These are phyloP conservation scores for Hiodon alosoides DNA, from an alignment of 2,113 vertebrate species.

Conservation along the genomic window DNA sequence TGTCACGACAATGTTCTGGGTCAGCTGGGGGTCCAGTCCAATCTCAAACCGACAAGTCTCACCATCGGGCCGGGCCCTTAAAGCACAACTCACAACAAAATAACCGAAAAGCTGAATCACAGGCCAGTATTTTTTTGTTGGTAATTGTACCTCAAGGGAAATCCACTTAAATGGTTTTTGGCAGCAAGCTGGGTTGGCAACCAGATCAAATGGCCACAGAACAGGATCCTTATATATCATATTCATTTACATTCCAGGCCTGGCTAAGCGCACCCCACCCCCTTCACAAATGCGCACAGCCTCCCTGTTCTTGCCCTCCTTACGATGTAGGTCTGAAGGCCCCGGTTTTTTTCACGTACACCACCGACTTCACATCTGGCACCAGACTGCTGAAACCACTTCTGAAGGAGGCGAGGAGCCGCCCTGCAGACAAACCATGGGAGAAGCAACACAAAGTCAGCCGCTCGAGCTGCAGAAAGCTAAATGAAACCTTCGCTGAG, in stretches of 20 bases:
- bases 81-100: constrained; percentile 47
- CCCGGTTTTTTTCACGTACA: constrained; percentile 71
- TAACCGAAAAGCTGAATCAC: constrained; percentile 41
- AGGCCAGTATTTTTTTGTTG: constrained; percentile 31
- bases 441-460: constrained; percentile 5
- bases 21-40: too few species aligned
- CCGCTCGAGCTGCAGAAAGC: constrained; percentile 1
- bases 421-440: constrained; percentile 63
- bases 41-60: constrained; percentile 28
- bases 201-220: constrained; percentile 59
- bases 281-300: not conserved
- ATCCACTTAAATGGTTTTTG: constrained; percentile 65
- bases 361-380: constrained; percentile 63
- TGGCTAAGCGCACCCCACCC: constrained; percentile 21
- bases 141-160: constrained; percentile 71
- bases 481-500: not conserved
- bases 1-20: too few species aligned
- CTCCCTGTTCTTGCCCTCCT: constrained; percentile 15
- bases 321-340: constrained; percentile 41
- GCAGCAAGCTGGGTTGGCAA: constrained; percentile 55
- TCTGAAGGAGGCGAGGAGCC: constrained; percentile 70
- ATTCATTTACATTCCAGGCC: constrained; percentile 48
- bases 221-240: constrained; percentile 62
- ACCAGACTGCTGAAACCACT: constrained; percentile 68
- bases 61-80: constrained; percentile 29